These are phyloP conservation scores for Telenomus remus DNA, from an alignment of 1,140 invertebrate species.

Conservation along the genomic window DNA sequence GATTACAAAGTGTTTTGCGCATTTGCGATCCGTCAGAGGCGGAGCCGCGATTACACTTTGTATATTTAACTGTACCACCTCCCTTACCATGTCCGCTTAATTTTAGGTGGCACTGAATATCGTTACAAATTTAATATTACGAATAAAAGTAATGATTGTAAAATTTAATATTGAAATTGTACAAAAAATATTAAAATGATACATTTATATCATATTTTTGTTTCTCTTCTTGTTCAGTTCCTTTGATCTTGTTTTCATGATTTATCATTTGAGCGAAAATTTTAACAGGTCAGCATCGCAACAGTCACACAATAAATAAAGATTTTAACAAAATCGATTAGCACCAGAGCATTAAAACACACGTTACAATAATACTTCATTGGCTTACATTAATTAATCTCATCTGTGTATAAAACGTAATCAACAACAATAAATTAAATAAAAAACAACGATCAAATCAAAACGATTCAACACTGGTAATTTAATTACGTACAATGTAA, in stretches of 20 bases:
- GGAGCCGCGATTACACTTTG: constrained; percentile 24
- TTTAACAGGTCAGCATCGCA: background rate
- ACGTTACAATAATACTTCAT: constrained; percentile 3
- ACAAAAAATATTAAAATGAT: constrained; percentile 46
- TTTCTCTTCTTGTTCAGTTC: constrained; percentile 21
- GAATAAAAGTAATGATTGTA: constrained; percentile 49
- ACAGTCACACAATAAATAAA: constrained; percentile 2
- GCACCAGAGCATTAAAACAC: background rate
- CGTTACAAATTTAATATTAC: constrained; percentile 50
- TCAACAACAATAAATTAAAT: background rate
- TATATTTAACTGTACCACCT: constrained; percentile 18
- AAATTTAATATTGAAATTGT: constrained; percentile 54
- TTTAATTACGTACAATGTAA: no score
- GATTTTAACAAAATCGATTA: background rate
- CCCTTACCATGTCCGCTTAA: constrained; percentile 28
- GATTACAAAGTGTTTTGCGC: constrained; percentile 13
- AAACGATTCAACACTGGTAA: no score
- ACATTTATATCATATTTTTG: constrained; percentile 44
- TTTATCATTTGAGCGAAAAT: no score
- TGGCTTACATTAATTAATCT: background rate
- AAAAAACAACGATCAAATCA: background rate
- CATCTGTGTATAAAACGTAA: background rate
- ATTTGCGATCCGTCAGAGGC: constrained; percentile 18
- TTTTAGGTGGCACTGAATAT: constrained; percentile 45
- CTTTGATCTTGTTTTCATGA: no score